These are phyloP conservation scores for Scolopax bukidnonensis DNA, from an alignment of 2,797 vertebrate species.

Conservation along the genomic window DNA sequence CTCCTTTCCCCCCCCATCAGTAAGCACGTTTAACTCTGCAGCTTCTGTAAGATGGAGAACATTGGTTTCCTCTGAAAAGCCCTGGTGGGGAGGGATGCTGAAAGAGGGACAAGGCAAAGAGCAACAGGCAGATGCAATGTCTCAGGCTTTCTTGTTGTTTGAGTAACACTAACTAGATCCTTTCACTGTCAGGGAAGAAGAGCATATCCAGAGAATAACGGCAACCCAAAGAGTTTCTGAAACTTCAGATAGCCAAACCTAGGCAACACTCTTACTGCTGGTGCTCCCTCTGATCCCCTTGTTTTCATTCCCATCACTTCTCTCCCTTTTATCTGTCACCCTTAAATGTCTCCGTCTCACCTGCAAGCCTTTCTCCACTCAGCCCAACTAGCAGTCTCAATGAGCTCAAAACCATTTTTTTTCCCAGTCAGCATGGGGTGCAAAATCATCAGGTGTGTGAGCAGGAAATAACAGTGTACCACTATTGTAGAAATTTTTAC, in stretches of 20 bases:
- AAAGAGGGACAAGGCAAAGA: background rate
- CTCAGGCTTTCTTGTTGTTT: background rate
- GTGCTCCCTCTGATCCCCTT: background rate
- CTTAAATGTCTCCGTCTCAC: background rate
- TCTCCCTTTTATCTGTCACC: background rate
- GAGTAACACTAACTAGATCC: background rate
- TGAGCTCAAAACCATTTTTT: background rate
- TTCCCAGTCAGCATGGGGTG: background rate
- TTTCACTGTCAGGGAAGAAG: background rate
- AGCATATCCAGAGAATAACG: background rate
- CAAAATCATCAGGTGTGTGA: background rate
- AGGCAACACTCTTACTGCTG: background rate
- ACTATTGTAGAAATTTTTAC: background rate
- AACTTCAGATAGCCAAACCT: background rate
- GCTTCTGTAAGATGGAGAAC: background rate
- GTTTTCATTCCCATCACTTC: background rate
- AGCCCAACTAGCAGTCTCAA: background rate
- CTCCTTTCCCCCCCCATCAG: background rate
- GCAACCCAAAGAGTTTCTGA: background rate
- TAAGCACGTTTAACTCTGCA: accelerated
- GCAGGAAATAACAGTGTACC: slow-evolving; percentile 48
- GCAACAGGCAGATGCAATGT: background rate
- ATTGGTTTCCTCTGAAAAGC: background rate
- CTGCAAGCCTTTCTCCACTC: background rate
- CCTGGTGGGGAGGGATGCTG: background rate